Evolutionary conservation across 2,797 vertebrate species (phyloP).

Genomic region (Cynopterus sphinx): DNA sequence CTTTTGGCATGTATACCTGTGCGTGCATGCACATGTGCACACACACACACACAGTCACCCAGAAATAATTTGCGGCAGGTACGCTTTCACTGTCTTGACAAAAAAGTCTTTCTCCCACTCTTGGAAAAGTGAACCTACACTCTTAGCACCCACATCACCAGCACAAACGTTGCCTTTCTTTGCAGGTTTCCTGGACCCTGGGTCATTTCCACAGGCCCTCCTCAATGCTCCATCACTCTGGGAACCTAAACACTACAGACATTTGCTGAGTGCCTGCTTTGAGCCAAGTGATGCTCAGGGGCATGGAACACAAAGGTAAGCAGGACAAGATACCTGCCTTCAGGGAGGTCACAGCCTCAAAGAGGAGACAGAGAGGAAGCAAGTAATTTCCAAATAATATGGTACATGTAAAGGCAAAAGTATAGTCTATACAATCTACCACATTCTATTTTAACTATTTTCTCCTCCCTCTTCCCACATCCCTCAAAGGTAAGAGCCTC

Average conservation of each 20-base stretch:
- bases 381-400: background rate
- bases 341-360: background rate
- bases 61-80: background rate
- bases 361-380: background rate
- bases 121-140: background rate
- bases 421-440: background rate
- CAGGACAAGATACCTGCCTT: background rate
- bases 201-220: background rate
- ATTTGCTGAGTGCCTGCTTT: background rate
- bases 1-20: background rate
- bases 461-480: background rate
- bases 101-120: conserved; percentile 24
- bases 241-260: background rate
- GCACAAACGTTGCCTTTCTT: background rate
- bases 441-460: background rate
- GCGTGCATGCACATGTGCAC: background rate
- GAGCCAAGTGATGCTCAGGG: background rate
- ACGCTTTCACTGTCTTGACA: background rate
- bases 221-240: background rate
- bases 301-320: background rate
- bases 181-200: background rate
- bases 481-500: background rate
- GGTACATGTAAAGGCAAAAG: background rate
- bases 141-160: background rate
- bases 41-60: background rate